Evolutionary conservation across 2,888 invertebrate species (phyloP), one percentile per base, ranked within the genome.

Genomic region (Eledona agricola): DNA sequence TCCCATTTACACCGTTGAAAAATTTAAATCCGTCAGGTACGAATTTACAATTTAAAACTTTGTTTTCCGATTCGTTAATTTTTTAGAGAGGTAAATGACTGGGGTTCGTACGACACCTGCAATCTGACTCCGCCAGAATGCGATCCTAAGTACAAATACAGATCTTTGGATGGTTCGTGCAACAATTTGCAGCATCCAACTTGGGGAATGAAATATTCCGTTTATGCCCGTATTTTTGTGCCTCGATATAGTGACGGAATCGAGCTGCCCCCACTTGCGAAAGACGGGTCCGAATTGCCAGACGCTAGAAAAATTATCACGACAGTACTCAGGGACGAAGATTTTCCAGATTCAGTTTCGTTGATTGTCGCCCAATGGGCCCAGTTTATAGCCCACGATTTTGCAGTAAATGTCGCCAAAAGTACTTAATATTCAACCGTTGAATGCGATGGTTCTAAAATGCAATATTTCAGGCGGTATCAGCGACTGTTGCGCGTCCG

Each of bases 341-440:
- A 61, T 11, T 22, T 40, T 1, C 43, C 52, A 17, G 67, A 67
- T 38, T 31, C 12, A 2, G 20, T 54, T 6, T 52, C 70, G 3
- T 43, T 71, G 23, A 50, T 66, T n/a, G 51, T 66, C 2, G 71
- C 74, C 69, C 67, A 68, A 47, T 75, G 69, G 63, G 75, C 74
- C 4, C 75, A 76, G 54, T 64, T 75, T 22, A 45, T 76, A 6
- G 68, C 71, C 15, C 75, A 76, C 49, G 76, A 76, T 51, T 59
- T 72, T 17, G 58, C 61, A 2, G 29, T 53, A 1, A 34, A 38
- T 3, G 19, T 32, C 9, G 10, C 22, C 4, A 47, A 35, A 38
- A 9, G 45, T 49, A 50, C 22, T n/a, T n/a, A n/a, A n/a, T n/a
- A n/a, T n/a, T n/a, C n/a, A n/a, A n/a, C n/a, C n/a, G n/a, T n/a